phyloP scores from a whole-genome alignment of 1,140 invertebrate species.

The Drosophila nigrodunni region DNA sequence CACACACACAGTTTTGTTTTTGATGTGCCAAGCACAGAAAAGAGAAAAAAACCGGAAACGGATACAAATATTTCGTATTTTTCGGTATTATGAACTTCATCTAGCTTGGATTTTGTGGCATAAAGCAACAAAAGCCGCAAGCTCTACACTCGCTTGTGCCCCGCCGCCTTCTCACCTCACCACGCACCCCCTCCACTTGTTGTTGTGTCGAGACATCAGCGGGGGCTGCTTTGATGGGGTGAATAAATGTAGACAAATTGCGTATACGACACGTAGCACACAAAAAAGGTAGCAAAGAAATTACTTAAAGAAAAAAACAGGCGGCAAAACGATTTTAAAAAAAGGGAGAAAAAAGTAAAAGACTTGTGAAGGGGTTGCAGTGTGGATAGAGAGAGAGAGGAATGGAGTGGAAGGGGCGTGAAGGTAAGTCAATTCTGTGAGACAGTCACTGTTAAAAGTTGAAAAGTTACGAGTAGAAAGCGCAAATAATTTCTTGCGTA shows the following conservation, averaged over 20 bases:
- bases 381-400: not conserved
- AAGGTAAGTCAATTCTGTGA: not conserved
- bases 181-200: not conserved
- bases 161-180: too few relatives aligned
- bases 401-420: not conserved
- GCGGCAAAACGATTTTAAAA: slow-evolving; percentile 29
- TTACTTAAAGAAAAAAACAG: slow-evolving; percentile 48
- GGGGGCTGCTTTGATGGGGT: not conserved
- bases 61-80: slow-evolving; percentile 64
- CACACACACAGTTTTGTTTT: slow-evolving; percentile 23
- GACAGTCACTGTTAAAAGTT: slow-evolving; percentile 11
- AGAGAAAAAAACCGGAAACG: slow-evolving; percentile 35
- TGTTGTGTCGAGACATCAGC: not conserved
- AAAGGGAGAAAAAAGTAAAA: not conserved
- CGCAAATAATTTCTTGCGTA: slow-evolving; percentile 17
- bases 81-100: slow-evolving; percentile 59
- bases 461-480: slow-evolving; percentile 14
- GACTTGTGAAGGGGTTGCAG: not conserved
- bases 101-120: slow-evolving; percentile 52
- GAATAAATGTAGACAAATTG: slow-evolving; percentile 60
- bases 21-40: slow-evolving; percentile 12
- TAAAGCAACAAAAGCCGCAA: slow-evolving; percentile 51
- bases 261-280: slow-evolving; percentile 57
- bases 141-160: slow-evolving; percentile 21
- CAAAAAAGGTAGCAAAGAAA: slow-evolving; percentile 53